phyloP scores from a whole-genome alignment of 2,888 invertebrate genomes.

The Chalcosyrphus nemorum region DNA sequence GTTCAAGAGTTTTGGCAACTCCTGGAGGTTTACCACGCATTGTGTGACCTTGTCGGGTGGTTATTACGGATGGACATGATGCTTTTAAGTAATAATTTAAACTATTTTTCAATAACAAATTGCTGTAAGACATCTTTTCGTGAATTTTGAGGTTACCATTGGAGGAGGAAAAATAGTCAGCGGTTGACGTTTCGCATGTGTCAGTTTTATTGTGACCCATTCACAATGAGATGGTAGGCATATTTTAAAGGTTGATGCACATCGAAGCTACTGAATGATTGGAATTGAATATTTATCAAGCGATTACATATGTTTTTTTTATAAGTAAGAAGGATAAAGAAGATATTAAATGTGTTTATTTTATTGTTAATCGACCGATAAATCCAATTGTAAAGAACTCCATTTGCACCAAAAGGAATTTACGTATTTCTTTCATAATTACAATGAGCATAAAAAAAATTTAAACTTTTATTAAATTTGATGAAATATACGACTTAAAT shows the following conservation, averaged over 20 bases:
- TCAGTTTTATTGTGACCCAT: background rate
- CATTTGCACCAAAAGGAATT: too few species aligned
- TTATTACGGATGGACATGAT: conserved; percentile 64
- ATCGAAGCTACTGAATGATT: too few species aligned
- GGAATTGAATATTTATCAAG: too few species aligned
- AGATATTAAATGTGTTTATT: too few species aligned
- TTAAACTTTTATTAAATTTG: too few species aligned
- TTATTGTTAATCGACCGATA: too few species aligned
- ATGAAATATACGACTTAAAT: too few species aligned
- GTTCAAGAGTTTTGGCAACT: conserved; percentile 86
- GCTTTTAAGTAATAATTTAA: conserved; percentile 73
- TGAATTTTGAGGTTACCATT: conserved; percentile 47
- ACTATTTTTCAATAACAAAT: conserved; percentile 77
- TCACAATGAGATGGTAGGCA: conserved; percentile 35
- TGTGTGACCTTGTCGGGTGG: conserved; percentile 83
- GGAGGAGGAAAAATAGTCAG: background rate
- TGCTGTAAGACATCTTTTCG: conserved; percentile 76
- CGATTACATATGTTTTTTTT: too few species aligned
- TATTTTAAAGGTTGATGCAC: background rate
- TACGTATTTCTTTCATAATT: too few species aligned
- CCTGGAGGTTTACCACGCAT: conserved; percentile 89
- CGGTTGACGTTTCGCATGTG: conserved; percentile 14
- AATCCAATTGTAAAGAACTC: too few species aligned
- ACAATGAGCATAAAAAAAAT: too few species aligned
- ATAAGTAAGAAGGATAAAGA: too few species aligned